Base-by-base conservation (phyloP, 1,140 invertebrate species). In the Magallana gigas region DNA sequence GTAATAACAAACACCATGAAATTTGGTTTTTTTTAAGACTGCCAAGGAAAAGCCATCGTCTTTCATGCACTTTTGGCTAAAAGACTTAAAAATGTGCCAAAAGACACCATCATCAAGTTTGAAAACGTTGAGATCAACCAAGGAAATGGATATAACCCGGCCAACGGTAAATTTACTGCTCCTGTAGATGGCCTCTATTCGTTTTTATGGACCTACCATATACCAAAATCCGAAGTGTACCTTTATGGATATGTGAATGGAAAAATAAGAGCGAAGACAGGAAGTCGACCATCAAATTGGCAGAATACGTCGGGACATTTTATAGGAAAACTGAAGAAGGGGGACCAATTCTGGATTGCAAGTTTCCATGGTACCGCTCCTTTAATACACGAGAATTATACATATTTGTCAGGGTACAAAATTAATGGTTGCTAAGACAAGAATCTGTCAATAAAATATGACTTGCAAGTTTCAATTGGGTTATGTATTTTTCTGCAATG, bases 131-230 rank as follows among this genome's bases (percentile, higher is more conserved):
- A n/a, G 60, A 5, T 18, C 60, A 64, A 64, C 18, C 12, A 64
- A 18, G 76, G 29, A 80, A 29, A 9, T 16, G 76, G 76, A 16
- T 80, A 80, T 29, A 80, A 80, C 23, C 23, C 76, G 23, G 6
- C 76, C 14, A 80, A 29, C 5, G 76, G 76, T 8, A 36, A 80
- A 36, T 80, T 80, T 56, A 80, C 76, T 9, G 76, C 76, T 18
- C 76, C 76, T 6, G 76, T 18, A 80, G 76, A 80, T 80, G 29
- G 76, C 76, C 7, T 80, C 29, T 80, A 80, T 23, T 29, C 76
- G 1, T 80, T 80, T 29, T 29, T 29, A 56, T 80, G 76, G 76
- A 36, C 76, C 14, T 80, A 56, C 14, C 23, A 14, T 29, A 80
- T 29, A 80, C 5, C 16, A 1, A 5, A 0, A 64, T 64, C 60